These are phyloP conservation scores for Callionymus lyra DNA, from an alignment of 2,113 vertebrate species.

Conservation along the genomic window DNA sequence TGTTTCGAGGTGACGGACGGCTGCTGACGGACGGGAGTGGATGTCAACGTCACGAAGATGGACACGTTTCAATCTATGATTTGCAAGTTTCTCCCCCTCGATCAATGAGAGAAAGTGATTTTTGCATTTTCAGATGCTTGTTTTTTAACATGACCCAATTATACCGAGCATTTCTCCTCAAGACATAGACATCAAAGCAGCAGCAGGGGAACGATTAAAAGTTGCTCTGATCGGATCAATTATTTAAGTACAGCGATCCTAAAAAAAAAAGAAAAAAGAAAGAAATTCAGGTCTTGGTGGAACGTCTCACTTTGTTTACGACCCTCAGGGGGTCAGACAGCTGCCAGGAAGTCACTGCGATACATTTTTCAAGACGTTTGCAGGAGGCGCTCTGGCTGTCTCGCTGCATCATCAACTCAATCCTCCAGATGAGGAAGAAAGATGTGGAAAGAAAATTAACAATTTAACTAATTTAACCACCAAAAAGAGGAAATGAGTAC, in stretches of 20 bases:
- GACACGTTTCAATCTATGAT: too few relatives aligned
- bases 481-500: too few relatives aligned
- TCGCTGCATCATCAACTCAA: too few relatives aligned
- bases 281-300: neutral
- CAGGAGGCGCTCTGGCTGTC: too few relatives aligned
- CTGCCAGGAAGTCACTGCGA: neutral
- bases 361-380: constrained; percentile 22
- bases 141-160: constrained; percentile 30
- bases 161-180: neutral
- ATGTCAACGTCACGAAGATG: too few relatives aligned
- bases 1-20: constrained; percentile 25
- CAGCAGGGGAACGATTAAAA: constrained; percentile 1
- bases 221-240: constrained; percentile 13
- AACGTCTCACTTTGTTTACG: constrained; percentile 16
- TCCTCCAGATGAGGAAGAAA: too few relatives aligned
- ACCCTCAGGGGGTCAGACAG: constrained; percentile 11
- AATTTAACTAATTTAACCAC: too few relatives aligned
- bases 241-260: constrained; percentile 26
- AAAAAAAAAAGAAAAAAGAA: constrained; percentile 6
- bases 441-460: too few relatives aligned
- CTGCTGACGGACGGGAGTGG: too few relatives aligned
- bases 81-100: neutral
- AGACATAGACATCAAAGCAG: constrained; percentile 35
- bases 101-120: neutral
- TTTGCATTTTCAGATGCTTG: constrained; percentile 1